phyloP scores from a whole-genome alignment of 2,797 vertebrate species.

The Harpagifer antarcticus region DNA sequence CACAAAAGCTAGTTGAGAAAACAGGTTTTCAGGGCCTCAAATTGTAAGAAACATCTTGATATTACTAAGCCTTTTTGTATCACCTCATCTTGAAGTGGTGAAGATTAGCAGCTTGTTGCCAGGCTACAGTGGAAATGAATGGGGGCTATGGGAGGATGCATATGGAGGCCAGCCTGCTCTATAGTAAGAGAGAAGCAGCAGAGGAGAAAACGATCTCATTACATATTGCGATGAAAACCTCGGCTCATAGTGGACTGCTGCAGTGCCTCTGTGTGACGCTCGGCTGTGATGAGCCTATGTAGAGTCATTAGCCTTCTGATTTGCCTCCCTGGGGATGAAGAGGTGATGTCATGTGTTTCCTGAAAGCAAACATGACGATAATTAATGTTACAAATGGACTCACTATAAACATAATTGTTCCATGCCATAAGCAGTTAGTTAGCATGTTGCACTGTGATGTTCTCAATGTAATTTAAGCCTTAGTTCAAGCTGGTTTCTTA shows the following conservation, averaged over 20 bases:
- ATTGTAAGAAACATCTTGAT: background rate
- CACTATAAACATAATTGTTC: too few relatives aligned
- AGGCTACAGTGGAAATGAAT: conserved; percentile 60
- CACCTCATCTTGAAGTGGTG: conserved; percentile 18
- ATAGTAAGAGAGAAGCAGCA: conserved; percentile 16
- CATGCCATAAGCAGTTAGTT: background rate
- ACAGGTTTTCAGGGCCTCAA: background rate
- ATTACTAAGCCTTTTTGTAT: background rate
- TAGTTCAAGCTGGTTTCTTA: background rate
- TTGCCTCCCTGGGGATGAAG: background rate
- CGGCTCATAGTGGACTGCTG: conserved; percentile 16
- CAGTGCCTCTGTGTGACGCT: conserved; percentile 1
- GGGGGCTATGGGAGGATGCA: conserved; percentile 32
- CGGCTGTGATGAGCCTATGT: conserved; percentile 24
- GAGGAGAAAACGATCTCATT: conserved; percentile 25
- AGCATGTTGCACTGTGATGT: background rate
- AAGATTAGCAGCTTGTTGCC: conserved; percentile 68
- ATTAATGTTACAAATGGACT: background rate
- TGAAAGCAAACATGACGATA: conserved; percentile 18
- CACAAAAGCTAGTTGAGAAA: background rate
- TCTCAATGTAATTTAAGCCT: conserved; percentile 5
- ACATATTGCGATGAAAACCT: background rate
- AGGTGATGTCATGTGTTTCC: conserved; percentile 36
- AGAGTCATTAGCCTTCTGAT: conserved; percentile 21
- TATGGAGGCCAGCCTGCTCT: conserved; percentile 20